Percentiles rank a stretch among this genome's conserved stretches.
These are phyloP conservation scores for Paramisgurnus dabryanus DNA, from an alignment of 2,113 vertebrate species.

Conservation along the genomic window DNA sequence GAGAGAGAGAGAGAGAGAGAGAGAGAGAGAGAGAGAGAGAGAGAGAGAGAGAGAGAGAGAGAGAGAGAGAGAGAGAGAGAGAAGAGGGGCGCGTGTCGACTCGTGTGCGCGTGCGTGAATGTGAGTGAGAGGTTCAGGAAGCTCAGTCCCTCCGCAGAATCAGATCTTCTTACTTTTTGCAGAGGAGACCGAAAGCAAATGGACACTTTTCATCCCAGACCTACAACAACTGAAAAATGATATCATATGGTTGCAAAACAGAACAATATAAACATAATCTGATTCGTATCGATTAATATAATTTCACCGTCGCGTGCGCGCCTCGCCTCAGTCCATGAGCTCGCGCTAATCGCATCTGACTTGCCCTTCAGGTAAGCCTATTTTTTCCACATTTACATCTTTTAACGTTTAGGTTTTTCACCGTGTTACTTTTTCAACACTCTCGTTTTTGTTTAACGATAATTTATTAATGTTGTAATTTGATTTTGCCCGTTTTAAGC, in stretches of 20 bases:
- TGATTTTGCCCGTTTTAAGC: neutral
- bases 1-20: no score
- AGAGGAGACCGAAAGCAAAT: conserved; percentile 11
- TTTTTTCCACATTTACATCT: neutral
- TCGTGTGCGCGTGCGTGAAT: no score
- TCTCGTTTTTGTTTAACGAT: neutral
- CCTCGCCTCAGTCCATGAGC: neutral
- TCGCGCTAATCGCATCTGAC: conserved; percentile 1
- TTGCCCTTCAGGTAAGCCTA: conserved; percentile 3
- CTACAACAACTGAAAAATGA: neutral
- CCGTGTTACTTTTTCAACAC: neutral
- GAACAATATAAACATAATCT: neutral
- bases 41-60: neutral
- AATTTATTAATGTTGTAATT: neutral
- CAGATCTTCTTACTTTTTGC: neutral
- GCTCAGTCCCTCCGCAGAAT: neutral
- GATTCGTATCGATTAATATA: neutral
- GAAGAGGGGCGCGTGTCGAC: neutral
- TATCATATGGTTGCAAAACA: neutral
- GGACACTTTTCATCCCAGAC: neutral
- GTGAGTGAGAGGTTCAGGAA: neutral
- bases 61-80: neutral
- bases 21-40: neutral
- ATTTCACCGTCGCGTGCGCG: conserved; percentile 5
- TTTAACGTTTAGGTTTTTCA: neutral